Conservation (phyloP, 2,797 vertebrate genomes). For the Girardinus metallicus region DNA sequence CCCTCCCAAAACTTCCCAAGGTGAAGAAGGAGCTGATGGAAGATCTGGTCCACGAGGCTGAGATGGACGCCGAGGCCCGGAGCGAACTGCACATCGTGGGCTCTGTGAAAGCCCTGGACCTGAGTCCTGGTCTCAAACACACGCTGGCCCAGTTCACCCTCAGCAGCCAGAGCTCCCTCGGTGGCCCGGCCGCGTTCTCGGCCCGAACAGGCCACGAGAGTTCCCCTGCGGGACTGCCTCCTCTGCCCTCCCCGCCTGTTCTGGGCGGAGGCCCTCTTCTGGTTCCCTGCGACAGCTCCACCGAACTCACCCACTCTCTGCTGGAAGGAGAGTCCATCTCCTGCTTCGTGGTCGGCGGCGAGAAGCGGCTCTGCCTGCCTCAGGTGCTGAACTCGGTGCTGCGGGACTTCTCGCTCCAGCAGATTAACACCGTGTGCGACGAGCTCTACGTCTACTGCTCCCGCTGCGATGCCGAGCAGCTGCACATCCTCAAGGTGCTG, state of each 20-base stretch:
- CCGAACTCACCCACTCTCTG: constrained; percentile 93
- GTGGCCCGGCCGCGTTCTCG: constrained; percentile 96
- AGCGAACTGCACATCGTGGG: constrained; percentile 80
- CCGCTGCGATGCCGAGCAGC: constrained; percentile 93
- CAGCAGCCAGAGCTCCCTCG: constrained; percentile 97
- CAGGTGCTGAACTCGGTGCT: constrained; percentile 98
- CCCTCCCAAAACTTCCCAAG: constrained; percentile 82
- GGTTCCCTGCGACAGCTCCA: constrained; percentile 96
- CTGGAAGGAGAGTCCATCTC: constrained; percentile 97
- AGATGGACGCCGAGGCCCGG: constrained; percentile 78
- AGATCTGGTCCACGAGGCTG: constrained; percentile 65
- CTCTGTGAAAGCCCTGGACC: constrained; percentile 87
- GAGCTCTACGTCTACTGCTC: constrained; percentile 98
- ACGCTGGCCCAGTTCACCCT: constrained; percentile 97
- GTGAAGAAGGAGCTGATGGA: constrained; percentile 92
- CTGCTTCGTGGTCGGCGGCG: constrained; percentile 96
- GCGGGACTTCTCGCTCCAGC: constrained; percentile 95
- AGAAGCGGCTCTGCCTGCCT: constrained; percentile 96
- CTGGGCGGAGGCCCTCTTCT: constrained; percentile 92
- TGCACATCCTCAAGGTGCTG: constrained; percentile 97
- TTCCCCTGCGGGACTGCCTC: constrained; percentile 86
- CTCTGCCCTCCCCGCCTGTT: constrained; percentile 90
- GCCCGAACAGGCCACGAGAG: constrained; percentile 90
- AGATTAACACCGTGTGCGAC: constrained; percentile 97
- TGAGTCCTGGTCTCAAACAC: constrained; percentile 97